phyloP scores from a whole-genome alignment of 1,140 invertebrate species.

The Chelonus insularis region DNA sequence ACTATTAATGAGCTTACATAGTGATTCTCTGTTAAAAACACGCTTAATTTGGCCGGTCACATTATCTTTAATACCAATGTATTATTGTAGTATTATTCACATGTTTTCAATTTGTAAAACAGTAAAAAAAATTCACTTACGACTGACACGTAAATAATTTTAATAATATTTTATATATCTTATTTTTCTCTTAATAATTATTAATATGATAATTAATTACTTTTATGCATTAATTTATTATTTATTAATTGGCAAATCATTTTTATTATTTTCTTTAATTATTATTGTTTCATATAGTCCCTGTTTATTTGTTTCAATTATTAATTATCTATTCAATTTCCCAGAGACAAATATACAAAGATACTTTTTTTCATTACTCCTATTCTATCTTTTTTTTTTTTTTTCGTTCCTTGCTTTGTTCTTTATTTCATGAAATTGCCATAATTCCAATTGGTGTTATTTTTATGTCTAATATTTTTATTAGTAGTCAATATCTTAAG shows the following conservation, averaged over 20 bases:
- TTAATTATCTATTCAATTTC: background rate
- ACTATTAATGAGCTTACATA: background rate
- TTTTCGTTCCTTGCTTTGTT: constrained; percentile 18
- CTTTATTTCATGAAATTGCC: no score
- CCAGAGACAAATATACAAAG: background rate
- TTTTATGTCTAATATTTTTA: constrained; percentile 7
- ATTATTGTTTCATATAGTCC: background rate
- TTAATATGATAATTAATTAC: constrained; percentile 45
- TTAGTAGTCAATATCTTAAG: constrained; percentile 36
- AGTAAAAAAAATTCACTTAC: constrained; percentile 43
- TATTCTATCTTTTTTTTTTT: background rate
- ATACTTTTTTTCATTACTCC: background rate
- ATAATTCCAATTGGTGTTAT: constrained; percentile 36
- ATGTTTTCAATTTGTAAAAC: constrained; percentile 39
- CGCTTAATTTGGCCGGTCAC: background rate
- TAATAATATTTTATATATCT: constrained; percentile 31
- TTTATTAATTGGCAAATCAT: constrained; percentile 52
- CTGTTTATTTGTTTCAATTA: no score
- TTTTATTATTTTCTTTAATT: constrained; percentile 24
- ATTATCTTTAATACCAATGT: constrained; percentile 35
- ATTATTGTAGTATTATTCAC: constrained; percentile 32
- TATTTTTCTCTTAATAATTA: constrained; percentile 3
- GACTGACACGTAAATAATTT: constrained; percentile 47
- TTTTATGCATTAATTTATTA: constrained; percentile 43
- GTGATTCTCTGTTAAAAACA: constrained; percentile 1